Conservation (phyloP, 2,888 invertebrate species). For the Hypercompe scribonia region DNA sequence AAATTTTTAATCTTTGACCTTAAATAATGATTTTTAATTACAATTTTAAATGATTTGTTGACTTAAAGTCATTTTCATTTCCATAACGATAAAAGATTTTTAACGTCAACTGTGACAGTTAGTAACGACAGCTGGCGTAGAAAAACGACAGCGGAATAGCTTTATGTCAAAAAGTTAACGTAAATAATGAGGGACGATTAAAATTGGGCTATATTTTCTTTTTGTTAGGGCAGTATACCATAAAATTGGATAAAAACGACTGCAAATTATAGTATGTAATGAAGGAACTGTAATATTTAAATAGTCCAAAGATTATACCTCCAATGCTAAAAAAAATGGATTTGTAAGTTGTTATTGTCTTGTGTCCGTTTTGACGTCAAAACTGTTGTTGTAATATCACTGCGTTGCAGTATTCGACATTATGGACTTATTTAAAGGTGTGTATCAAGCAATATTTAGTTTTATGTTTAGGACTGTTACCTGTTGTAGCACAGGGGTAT, state of each 20-base stretch:
- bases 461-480: slow-evolving; percentile 1
- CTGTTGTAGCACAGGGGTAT: slow-evolving; percentile 21
- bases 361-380: slow-evolving; percentile 31
- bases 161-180: not conserved
- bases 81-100: not conserved
- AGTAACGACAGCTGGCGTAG: not conserved
- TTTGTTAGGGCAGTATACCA: slow-evolving; percentile 25
- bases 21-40: too few relatives aligned
- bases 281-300: slow-evolving; percentile 16
- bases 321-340: slow-evolving; percentile 19
- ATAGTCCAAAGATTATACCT: slow-evolving; percentile 8
- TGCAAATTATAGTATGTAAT: slow-evolving; percentile 30
- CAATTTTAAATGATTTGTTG: not conserved
- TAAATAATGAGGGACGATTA: slow-evolving; percentile 11
- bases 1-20: too few relatives aligned
- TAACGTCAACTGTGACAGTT: not conserved
- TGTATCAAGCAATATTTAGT: slow-evolving; percentile 21
- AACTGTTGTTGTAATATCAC: slow-evolving; percentile 35
- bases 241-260: slow-evolving; percentile 31
- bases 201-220: slow-evolving; percentile 17
- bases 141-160: slow-evolving; percentile 14
- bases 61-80: not conserved
- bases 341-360: slow-evolving; percentile 35
- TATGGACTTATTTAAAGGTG: slow-evolving; percentile 53
- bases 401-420: slow-evolving; percentile 25